Evolutionary conservation across 2,888 invertebrate genomes (phyloP).

Genomic region (Mimachlamys varia): DNA sequence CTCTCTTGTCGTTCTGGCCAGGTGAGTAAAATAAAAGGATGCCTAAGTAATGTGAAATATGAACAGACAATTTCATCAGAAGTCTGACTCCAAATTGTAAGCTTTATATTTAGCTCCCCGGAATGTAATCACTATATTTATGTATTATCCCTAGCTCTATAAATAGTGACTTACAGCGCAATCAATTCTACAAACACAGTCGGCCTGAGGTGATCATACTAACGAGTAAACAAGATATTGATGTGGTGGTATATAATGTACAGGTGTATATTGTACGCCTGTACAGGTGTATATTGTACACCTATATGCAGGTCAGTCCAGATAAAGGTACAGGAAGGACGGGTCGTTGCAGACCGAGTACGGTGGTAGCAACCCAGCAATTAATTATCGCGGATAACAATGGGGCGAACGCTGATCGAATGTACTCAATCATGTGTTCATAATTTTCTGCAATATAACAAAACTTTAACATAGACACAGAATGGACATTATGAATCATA

Average conservation of each 20-base stretch:
- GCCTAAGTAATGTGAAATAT: no score
- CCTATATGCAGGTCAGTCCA: background rate
- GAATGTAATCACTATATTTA: no score
- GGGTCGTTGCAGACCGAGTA: background rate
- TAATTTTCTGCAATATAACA: no score
- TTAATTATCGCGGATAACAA: background rate
- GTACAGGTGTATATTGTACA: background rate
- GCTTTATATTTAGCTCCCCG: background rate
- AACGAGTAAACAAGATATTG: background rate
- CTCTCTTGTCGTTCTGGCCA: no score
- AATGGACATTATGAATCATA: no score
- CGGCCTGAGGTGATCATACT: background rate
- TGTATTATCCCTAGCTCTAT: no score
- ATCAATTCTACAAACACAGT: background rate
- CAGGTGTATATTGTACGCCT: no score
- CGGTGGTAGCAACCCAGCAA: background rate
- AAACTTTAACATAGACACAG: no score
- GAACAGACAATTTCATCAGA: background rate
- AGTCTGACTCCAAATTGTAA: background rate
- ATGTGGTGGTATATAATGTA: no score
- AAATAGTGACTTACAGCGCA: background rate
- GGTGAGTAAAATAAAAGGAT: no score
- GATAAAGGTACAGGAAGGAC: no score
- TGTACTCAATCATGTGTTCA: no score
- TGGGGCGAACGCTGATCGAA: background rate